Base-by-base conservation (phyloP, 30 jellyfish, hydroid and myxozoan genomes). In the Turritopsis rubra region DNA sequence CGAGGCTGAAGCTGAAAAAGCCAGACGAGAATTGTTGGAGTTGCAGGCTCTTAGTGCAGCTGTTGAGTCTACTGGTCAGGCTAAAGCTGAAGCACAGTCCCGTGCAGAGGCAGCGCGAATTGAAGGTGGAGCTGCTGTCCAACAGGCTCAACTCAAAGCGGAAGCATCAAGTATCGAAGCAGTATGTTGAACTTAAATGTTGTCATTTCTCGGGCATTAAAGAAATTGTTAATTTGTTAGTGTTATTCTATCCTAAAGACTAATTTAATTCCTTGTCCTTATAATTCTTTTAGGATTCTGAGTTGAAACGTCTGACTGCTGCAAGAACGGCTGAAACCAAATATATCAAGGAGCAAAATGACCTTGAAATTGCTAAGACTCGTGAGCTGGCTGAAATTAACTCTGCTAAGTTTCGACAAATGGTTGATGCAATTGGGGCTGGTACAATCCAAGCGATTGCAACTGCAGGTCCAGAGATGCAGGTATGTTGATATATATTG, bases 111-210 rank as follows among this genome's bases (percentile, higher is more conserved):
- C 98, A 17, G 85, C 98, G 5, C 89, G 94, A 71, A 92, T 92
- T 73, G 98, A 92, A 76, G 98, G 98, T 68, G 96, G 88, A 86
- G 96, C 98, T 84, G 96, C 98, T 22, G 98, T 92, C n/a, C 95
- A 92, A 79, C 98, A 92, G 82, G 98, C 98, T 23, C 80, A 85
- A 75, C 52, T 92, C 83, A 92, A 92, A 83, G 93, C 98, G 1
- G 90, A 88, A 76, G 98, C 98, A 4, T 83, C 93, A 16, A 71
- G 87, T 9, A 92, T 92, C 54, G 98, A 92, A 75, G 96, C 98
- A 75, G 98, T 91, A 30, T 3, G 91, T 75, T 16, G 25, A 41
- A 31, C 19, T 78, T 53, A 8, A 13, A 1, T 18, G 52, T 41
- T n/a, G 41, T 19, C 5, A 75, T 60, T 16, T 75, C 83, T 75